phyloP scores from a whole-genome alignment of 1,140 invertebrate genomes.

The Coptotermes formosanus region DNA sequence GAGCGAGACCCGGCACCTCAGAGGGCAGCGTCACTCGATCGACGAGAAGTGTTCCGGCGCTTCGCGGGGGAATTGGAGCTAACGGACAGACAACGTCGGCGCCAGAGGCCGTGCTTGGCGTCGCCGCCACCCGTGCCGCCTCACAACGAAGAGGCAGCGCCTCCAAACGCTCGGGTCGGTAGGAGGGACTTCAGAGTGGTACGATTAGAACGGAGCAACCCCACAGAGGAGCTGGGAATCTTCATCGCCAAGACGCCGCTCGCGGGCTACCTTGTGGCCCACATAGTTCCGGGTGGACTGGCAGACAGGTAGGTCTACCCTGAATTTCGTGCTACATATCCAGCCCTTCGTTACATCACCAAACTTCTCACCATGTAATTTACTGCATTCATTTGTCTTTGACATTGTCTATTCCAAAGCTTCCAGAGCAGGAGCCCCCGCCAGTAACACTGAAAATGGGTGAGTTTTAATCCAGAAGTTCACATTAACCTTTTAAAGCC shows the following conservation, averaged over 20 bases:
- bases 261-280: slow-evolving; percentile 78
- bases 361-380: too few species aligned
- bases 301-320: slow-evolving; percentile 65
- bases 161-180: slow-evolving; percentile 38
- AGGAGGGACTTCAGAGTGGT: slow-evolving; percentile 57
- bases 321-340: background rate
- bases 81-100: slow-evolving; percentile 7
- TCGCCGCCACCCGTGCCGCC: slow-evolving; percentile 33
- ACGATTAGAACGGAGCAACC: slow-evolving; percentile 62
- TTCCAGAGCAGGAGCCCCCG: too few species aligned
- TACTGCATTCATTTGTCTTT: too few species aligned
- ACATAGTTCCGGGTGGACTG: slow-evolving; percentile 73
- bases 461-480: too few species aligned
- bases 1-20: slow-evolving; percentile 48
- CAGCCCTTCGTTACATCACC: too few species aligned
- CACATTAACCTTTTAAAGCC: too few species aligned
- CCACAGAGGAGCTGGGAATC: slow-evolving; percentile 74
- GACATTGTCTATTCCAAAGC: too few species aligned
- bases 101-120: slow-evolving; percentile 30
- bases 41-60: slow-evolving; percentile 52
- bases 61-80: background rate
- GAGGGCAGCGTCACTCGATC: slow-evolving; percentile 52
- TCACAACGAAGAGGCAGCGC: slow-evolving; percentile 37
- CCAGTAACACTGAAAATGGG: too few species aligned
- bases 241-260: slow-evolving; percentile 76